Base-by-base conservation (phyloP, 1,140 invertebrate species). In the Drosophila punjabiensis region DNA sequence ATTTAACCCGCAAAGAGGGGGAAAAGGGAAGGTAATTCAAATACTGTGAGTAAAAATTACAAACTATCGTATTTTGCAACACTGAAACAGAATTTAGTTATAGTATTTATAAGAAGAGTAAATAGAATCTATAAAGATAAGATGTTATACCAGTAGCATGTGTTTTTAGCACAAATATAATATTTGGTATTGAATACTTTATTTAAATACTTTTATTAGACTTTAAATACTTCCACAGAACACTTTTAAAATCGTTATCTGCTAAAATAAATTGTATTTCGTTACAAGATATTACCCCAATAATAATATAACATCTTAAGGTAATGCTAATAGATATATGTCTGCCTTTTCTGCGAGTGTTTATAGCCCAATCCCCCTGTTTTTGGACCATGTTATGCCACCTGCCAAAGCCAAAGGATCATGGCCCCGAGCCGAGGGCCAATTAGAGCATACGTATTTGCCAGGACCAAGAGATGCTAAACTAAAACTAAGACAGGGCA, bases 381-480 rank as follows among this genome's bases (percentile, higher is more conserved):
- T 28, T 58, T 39, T 13, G 14, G 9, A 58, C 14, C 55, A 11
- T 39, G 55, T 58, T 70, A 69, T 53, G 47, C 45, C 65, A 75
- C 56, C 56, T 74, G 71, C 20, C 37, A 74, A 62, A 43, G 69
- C 37, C 55, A 74, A 53, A 32, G 56, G 55, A 50, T 75, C 69
- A 62, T 75, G 56, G 56, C 32, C 71, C 47, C 39, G 37, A 62
- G 69, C 69, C 32, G 56, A 75, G 53, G 69, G 71, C 71, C 71
- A 75, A 75, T 75, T 75, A 75, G 69, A 75, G 69, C 24, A 53
- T 75, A 75, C 69, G 71, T 75, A 75, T 75, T 74, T 74, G 56
- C 47, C 47, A 74, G 55, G 70, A 61, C 70, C 55, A 35, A 43
- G 68, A 37, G 67, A 43, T 39, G 56, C 37, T 37, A 53, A 71